A percentile compares a stretch with the other conserved stretches of the same genome.
phyloP scores from a whole-genome alignment of 2,797 vertebrate species.

The Pseudochromis fuscus region DNA sequence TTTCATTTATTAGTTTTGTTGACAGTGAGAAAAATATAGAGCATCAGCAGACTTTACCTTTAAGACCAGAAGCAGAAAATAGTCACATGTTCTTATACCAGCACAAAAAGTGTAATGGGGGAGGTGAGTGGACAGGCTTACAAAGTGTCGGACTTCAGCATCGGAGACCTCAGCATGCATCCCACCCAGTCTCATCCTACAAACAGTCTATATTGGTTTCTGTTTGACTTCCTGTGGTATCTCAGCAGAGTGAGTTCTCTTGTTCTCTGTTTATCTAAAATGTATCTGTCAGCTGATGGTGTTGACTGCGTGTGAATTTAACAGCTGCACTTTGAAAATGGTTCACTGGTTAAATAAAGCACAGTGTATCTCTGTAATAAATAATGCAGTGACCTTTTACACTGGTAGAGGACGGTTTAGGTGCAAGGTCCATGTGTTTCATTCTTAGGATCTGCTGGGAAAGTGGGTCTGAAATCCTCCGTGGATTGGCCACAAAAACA shows the following conservation, averaged over 20 bases:
- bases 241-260: not conserved
- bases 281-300: not conserved
- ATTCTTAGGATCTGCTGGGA: conserved; percentile 48
- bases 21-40: not conserved
- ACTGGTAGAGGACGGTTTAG: not conserved
- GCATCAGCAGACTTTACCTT: not conserved
- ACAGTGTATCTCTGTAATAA: conserved; percentile 2
- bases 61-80: not conserved
- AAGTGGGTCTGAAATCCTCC: conserved; percentile 65
- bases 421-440: conserved; percentile 34
- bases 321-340: conserved; percentile 19
- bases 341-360: conserved; percentile 23
- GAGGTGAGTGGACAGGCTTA: not conserved
- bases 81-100: not conserved
- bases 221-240: not conserved
- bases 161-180: conserved; percentile 11
- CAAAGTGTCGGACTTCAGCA: not conserved
- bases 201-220: not conserved
- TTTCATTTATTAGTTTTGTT: not conserved
- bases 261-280: not conserved
- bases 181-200: conserved; percentile 14
- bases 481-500: conserved; percentile 37
- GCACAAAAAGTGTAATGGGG: not conserved
- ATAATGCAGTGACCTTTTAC: conserved; percentile 32
- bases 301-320: conserved; percentile 15